Evolutionary conservation across 35 echinoderm and acorn worm species (phyloP), one percentile per base, ranked within the genome.

Genomic region (Heliocidaris tuberculata): DNA sequence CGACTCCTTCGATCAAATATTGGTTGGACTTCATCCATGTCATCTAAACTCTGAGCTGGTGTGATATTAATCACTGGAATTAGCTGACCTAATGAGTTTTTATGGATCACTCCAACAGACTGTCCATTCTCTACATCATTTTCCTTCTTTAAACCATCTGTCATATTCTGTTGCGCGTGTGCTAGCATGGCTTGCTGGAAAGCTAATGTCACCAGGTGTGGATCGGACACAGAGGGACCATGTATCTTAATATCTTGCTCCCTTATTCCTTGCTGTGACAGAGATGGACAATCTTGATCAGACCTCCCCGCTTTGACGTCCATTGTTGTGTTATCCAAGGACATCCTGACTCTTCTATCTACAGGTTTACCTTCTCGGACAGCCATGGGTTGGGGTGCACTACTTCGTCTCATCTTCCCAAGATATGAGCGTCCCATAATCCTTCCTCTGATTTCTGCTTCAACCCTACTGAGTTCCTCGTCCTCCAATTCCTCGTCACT

Each of bases 341-440:
- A 12, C 59, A 60, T 15, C 19, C 19, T 3, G 19, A 19, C 10
- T 19, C 10, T 60, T 60, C 59, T 60, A 12, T 94, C 94, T 17
- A 31, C 59, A 29, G 32, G 94, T 19, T 47, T 94, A 29, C 47
- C 50, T 85, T 85, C 42, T 48, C 12, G 30, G n/a, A 61, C 35
- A 56, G n/a, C 30, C n/a, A 42, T 31, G 21, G 13, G 32, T 86
- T 70, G 94, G 9, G 94, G 94, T 54, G 85, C 78, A 31, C 78
- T 94, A 31, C 85, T 86, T 56, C 85, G 32, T 32, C 17, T 86
- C 30, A 94, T 24, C 48, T 88, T 94, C 50, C 94, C 13, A 13
- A 86, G 94, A 31, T 94, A 42, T 29, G 94, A 70, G 35, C 94
- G 65, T 31, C 94, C 94, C 30, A 94, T 70, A 54, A 94, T 94